Evolutionary conservation across 2,888 invertebrate species (phyloP).

Genomic region (Rhyacophila evoluta): DNA sequence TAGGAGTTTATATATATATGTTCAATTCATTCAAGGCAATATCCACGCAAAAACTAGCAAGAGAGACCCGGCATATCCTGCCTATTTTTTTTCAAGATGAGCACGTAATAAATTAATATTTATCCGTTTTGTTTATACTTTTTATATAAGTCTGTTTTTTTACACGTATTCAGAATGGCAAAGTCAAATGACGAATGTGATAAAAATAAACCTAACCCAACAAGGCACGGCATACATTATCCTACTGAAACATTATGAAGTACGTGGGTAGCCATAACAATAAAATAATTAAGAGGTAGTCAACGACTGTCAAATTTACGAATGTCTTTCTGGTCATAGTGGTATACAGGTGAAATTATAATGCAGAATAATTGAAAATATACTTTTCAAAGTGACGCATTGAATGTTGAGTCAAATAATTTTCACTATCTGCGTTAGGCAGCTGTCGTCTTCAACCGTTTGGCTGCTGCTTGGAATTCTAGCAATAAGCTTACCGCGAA

Average conservation of each 20-base stretch:
- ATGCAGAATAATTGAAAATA: not conserved
- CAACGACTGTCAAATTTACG: not conserved
- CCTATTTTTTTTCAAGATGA: too few species aligned
- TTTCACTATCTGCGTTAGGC: not conserved
- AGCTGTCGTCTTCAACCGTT: too few species aligned
- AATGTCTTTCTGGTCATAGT: not conserved
- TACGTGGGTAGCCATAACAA: conserved; percentile 4
- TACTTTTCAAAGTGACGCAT: not conserved
- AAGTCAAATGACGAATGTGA: not conserved
- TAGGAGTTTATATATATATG: too few species aligned
- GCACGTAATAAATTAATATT: too few species aligned
- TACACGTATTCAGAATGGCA: too few species aligned
- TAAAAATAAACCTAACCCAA: conserved; percentile 6
- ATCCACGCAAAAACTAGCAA: too few species aligned
- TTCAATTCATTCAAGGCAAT: too few species aligned
- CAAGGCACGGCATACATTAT: conserved; percentile 13
- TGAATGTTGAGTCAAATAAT: not conserved
- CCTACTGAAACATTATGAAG: conserved; percentile 1
- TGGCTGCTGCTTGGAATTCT: too few species aligned
- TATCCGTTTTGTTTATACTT: too few species aligned
- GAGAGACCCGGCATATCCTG: too few species aligned
- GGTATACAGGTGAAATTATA: not conserved
- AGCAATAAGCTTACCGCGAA: too few species aligned
- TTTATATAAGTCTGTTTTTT: too few species aligned
- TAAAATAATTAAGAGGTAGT: not conserved